Percentiles rank a stretch among this genome's conserved stretches.
Evolutionary conservation across 2,797 vertebrate genomes (phyloP).

Genomic region (Anguilla anguilla): DNA sequence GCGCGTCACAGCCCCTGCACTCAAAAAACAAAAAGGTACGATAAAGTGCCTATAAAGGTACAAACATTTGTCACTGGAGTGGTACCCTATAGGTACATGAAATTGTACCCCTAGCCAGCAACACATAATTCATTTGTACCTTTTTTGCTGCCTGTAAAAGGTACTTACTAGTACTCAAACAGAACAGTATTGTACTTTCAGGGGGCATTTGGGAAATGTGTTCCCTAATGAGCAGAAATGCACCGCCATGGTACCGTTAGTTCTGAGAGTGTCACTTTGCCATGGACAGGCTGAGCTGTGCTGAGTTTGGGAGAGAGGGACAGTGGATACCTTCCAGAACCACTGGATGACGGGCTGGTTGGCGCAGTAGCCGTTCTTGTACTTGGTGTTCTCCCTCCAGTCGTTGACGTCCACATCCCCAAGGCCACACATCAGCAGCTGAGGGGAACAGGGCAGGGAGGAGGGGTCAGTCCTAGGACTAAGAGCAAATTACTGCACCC

Average conservation of each 20-base stretch:
- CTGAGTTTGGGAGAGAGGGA: background rate
- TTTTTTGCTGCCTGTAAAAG: too few species aligned
- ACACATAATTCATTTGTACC: too few species aligned
- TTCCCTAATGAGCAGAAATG: background rate
- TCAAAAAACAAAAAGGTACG: too few species aligned
- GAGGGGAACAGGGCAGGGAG: background rate
- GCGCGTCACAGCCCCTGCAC: background rate
- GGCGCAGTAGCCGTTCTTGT: slow-evolving; percentile 87
- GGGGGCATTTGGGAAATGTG: background rate
- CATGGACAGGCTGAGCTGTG: background rate
- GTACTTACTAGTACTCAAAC: too few species aligned
- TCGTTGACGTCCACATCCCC: slow-evolving; percentile 96
- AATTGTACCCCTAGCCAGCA: too few species aligned
- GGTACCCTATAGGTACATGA: too few species aligned
- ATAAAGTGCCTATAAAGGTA: too few species aligned
- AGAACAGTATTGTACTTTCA: too few species aligned
- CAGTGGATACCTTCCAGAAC: slow-evolving; percentile 92
- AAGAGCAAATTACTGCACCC: background rate
- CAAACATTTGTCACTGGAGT: too few species aligned
- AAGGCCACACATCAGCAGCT: slow-evolving; percentile 96
- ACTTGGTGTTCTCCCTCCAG: slow-evolving; percentile 93
- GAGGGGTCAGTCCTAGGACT: background rate
- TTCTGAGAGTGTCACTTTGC: background rate
- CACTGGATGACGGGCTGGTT: slow-evolving; percentile 90
- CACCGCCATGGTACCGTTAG: background rate